Base-by-base conservation (phyloP, 2,113 vertebrate species). In the Micronycteris hirsuta region DNA sequence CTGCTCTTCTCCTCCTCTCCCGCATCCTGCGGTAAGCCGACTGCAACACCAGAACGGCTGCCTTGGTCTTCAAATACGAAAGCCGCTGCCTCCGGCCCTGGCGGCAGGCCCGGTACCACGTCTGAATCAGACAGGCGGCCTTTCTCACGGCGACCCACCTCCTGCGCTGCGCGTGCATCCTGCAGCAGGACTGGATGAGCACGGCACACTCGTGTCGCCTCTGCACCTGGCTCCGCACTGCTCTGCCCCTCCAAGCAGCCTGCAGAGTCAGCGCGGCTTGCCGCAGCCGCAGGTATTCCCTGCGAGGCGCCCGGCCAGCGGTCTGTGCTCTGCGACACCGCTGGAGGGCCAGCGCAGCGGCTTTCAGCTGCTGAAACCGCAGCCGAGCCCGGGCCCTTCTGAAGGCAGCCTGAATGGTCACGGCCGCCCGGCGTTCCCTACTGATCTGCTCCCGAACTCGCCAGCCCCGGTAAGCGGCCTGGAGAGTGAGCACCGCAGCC, bases 161-260 rank as follows among this genome's bases (percentile, higher is more conserved):
- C 38, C 86, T 67, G 3, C 76, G 98, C 1, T 94, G 96, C 67
- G 91, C 56, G 49, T 13, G 9, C 47, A 26, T 87, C 41, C 98
- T 98, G 84, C 99, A 99, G 89, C 89, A 94, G 0, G 99, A 97
- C 89, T 99, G 99, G 97, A 99, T 99, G 78, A 99, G 3, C 9
- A 97, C 93, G 9, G 99, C 99, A 86, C 97, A 95, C 7, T 33
- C 33, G 33, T 98, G 98, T 20, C 95, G 90, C 91, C 54, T 97
- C 58, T 96, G 86, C 3, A 99, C 95, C 3, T 15, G 96, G 92
- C 94, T 98, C 91, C 99, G 98, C 43, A 97, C 97, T 0, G 70
- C 67, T 97, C 83, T 98, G 19, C 99, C 98, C 95, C 98, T 99
- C 99, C 99, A 99, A 1, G 95, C 9, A 2, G 99, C 98, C 96